Conservation (phyloP, 2,888 invertebrate genomes). For the Crepidodera aurea region DNA sequence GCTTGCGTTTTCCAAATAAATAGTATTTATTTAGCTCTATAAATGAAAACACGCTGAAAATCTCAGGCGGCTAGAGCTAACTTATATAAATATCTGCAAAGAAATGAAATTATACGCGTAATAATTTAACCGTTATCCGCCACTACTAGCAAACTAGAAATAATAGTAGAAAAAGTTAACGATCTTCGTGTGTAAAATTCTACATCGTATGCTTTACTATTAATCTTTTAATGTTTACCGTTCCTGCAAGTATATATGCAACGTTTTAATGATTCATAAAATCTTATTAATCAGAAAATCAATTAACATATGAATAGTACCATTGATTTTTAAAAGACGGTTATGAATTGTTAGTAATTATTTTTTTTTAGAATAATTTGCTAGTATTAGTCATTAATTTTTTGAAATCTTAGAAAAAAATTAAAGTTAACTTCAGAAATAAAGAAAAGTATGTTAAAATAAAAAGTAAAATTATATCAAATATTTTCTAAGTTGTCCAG, state of each 20-base stretch:
- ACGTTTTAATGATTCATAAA: conserved; percentile 10
- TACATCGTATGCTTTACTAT: background rate
- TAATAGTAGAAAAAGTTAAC: background rate
- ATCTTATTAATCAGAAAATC: background rate
- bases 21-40: too few species aligned
- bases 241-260: background rate
- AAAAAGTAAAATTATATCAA: too few species aligned
- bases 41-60: too few species aligned
- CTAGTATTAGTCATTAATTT: background rate
- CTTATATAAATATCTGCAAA: too few species aligned
- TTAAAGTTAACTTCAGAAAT: too few species aligned
- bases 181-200: background rate
- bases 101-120: too few species aligned
- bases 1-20: too few species aligned
- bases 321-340: background rate
- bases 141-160: background rate
- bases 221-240: background rate
- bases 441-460: too few species aligned
- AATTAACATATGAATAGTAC: background rate
- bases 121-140: too few species aligned
- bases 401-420: background rate
- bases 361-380: background rate
- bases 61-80: too few species aligned
- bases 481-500: too few species aligned
- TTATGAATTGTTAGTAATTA: background rate